Percentiles rank a stretch among this genome's conserved stretches.
Evolutionary conservation across 2,797 vertebrate species (phyloP).

Genomic region (Cheirogaleus major): DNA sequence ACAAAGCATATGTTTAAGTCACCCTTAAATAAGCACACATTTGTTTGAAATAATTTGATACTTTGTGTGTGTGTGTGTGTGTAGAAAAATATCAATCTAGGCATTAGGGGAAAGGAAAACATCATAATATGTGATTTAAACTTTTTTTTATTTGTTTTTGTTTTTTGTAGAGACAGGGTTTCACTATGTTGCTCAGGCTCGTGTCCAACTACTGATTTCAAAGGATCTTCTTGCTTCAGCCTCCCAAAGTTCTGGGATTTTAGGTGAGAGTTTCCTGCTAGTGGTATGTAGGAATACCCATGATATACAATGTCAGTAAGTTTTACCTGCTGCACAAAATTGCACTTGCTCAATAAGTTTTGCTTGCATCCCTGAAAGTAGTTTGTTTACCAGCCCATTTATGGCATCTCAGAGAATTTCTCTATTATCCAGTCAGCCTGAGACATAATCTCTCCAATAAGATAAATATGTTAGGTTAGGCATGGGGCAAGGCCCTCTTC

Average conservation of each 20-base stretch:
- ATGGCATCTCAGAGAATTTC: not conserved
- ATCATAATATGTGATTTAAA: not conserved
- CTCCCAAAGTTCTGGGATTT: no score
- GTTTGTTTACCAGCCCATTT: not conserved
- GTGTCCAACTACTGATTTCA: no score
- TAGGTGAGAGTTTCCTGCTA: not conserved
- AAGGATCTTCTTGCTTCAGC: no score
- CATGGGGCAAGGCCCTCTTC: not conserved
- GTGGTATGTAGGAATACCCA: no score
- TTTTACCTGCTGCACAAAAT: not conserved
- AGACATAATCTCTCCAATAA: not conserved
- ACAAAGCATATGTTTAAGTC: not conserved
- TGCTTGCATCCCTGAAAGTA: not conserved
- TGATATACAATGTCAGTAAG: fast-evolving
- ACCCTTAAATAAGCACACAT: not conserved
- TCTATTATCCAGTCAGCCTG: not conserved
- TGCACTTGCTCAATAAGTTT: not conserved
- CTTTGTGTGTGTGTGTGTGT: not conserved
- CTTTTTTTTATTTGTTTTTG: no score
- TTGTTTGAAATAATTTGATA: not conserved
- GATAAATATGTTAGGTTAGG: not conserved
- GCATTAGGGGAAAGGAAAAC: not conserved
- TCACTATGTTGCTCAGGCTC: no score
- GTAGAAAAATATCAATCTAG: not conserved
- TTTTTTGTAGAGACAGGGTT: no score